These are phyloP conservation scores for Mustela nigripes DNA, from an alignment of 2,113 vertebrate species.

Conservation along the genomic window DNA sequence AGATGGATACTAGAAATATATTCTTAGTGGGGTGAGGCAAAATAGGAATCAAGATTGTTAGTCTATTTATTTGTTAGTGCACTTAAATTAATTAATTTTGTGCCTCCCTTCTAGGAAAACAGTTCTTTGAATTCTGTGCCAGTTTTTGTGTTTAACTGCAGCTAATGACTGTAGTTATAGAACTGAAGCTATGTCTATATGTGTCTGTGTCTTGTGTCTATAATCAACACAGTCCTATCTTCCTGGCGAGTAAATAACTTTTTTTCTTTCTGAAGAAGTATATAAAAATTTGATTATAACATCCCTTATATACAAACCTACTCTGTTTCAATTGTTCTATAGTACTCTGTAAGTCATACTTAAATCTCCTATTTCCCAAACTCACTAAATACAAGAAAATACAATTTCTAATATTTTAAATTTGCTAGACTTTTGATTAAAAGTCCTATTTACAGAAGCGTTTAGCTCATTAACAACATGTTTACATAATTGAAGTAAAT, in stretches of 20 bases:
- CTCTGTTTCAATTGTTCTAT: neutral
- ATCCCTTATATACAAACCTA: no score
- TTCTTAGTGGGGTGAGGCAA: neutral
- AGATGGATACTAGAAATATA: neutral
- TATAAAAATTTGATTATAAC: neutral
- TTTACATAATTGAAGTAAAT: neutral
- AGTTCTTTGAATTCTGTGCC: neutral
- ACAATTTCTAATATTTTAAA: neutral
- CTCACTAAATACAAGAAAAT: neutral
- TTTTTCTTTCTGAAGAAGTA: neutral
- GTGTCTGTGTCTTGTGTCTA: neutral
- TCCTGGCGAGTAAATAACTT: neutral
- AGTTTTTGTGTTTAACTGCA: neutral
- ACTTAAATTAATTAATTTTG: neutral
- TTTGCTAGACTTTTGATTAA: neutral
- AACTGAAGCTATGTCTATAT: neutral
- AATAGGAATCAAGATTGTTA: neutral
- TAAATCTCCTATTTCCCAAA: neutral
- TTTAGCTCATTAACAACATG: neutral
- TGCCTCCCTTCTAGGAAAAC: neutral
- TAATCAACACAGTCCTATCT: neutral
- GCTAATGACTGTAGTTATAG: neutral
- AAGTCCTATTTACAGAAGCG: neutral
- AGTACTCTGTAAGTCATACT: neutral
- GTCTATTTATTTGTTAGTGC: neutral